Percentiles rank a stretch among this genome's conserved stretches.
These are phyloP conservation scores for Drosophila mulleri DNA, from an alignment of 2,888 invertebrate genomes.

Conservation along the genomic window DNA sequence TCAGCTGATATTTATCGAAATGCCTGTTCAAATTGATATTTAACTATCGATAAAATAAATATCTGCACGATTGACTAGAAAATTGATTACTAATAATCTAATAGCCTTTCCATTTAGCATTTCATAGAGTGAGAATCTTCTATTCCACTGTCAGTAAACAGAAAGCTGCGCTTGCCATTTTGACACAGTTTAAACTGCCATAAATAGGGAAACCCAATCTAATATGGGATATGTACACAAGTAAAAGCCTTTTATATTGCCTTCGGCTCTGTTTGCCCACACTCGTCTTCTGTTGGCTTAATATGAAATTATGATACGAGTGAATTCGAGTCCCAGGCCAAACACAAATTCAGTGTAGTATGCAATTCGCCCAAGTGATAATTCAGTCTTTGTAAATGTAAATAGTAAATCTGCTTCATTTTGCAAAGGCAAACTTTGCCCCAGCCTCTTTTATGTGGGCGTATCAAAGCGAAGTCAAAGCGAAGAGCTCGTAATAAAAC, in stretches of 20 bases:
- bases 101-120: not conserved
- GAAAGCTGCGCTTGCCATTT: not conserved
- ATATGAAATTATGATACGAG: not conserved
- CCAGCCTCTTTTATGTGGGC: too few relatives aligned
- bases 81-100: not conserved
- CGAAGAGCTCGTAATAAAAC: not conserved
- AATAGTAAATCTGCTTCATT: constrained; percentile 7
- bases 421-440: not conserved
- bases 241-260: not conserved
- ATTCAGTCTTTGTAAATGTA: not conserved
- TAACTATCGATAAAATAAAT: not conserved
- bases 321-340: not conserved
- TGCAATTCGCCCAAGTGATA: not conserved
- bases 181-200: not conserved
- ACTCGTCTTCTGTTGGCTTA: not conserved
- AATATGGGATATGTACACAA: not conserved
- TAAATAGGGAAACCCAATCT: not conserved
- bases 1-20: not conserved
- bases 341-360: not conserved
- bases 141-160: not conserved
- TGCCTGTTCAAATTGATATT: too few relatives aligned
- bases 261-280: not conserved
- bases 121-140: not conserved
- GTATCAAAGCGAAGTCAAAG: not conserved
- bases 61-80: not conserved